Percentiles rank a stretch among this genome's conserved stretches.
Conservation (phyloP, 2,113 vertebrate species). For the Thalassarche chlororhynchos region DNA sequence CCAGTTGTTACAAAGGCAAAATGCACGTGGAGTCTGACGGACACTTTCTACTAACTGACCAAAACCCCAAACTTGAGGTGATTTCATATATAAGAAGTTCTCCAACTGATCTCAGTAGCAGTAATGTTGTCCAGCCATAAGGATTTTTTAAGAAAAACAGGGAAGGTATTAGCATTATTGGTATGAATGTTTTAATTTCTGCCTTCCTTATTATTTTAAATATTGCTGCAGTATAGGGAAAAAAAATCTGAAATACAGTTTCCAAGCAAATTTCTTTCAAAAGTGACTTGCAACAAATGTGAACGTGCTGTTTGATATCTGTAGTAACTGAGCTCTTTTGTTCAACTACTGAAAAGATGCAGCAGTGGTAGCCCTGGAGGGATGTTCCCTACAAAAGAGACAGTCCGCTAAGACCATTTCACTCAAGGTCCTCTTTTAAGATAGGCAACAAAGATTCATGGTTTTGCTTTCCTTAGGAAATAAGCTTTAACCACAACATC, state of each 20-base stretch:
- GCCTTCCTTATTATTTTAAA: background rate
- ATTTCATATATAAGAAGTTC: background rate
- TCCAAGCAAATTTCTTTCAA: background rate
- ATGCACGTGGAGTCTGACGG: background rate
- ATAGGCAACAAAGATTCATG: background rate
- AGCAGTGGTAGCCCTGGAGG: background rate
- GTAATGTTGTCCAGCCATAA: background rate
- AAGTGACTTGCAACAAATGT: background rate
- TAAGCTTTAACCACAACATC: background rate
- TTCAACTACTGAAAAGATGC: background rate
- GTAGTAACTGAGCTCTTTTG: background rate
- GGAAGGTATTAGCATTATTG: background rate
- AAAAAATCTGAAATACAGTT: background rate
- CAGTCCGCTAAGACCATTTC: background rate
- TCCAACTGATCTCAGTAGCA: background rate
- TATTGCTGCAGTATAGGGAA: background rate
- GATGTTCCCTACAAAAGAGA: background rate
- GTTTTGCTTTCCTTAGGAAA: background rate
- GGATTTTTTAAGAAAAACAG: background rate
- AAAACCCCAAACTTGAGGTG: background rate
- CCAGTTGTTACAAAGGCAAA: background rate
- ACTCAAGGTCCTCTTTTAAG: background rate
- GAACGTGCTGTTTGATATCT: background rate
- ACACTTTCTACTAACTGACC: background rate
- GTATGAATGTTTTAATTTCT: background rate